Evolutionary conservation across 2,888 invertebrate genomes (phyloP).

Genomic region (Dryomyza anilis): DNA sequence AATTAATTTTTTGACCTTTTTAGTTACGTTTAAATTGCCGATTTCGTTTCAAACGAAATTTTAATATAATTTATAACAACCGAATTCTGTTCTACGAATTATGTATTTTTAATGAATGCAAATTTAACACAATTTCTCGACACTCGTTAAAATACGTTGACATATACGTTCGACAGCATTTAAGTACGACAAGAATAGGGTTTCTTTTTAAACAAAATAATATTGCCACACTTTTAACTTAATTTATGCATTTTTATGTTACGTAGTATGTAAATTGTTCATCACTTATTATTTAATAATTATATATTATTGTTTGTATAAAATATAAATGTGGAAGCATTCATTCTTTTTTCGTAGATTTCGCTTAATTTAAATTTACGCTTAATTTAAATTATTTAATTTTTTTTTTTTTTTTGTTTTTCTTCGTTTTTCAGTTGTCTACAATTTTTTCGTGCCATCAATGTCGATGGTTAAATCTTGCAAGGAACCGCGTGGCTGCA

Average conservation of each 20-base stretch:
- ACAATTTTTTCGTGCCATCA: conserved; percentile 56
- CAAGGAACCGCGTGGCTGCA: conserved; percentile 60
- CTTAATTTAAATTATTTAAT: background rate
- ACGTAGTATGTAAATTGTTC: too few relatives aligned
- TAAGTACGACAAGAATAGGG: background rate
- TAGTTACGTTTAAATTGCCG: too few relatives aligned
- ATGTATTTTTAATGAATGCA: too few relatives aligned
- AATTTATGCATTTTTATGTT: too few relatives aligned
- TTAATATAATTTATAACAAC: too few relatives aligned
- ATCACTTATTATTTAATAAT: background rate
- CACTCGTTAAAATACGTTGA: too few relatives aligned
- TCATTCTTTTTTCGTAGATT: background rate
- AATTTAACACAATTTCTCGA: too few relatives aligned
- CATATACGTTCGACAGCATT: too few relatives aligned
- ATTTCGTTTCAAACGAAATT: too few relatives aligned
- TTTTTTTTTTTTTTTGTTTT: background rate
- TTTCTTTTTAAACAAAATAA: background rate
- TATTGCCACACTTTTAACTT: background rate
- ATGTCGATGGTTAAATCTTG: conserved; percentile 57
- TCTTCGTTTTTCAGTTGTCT: conserved; percentile 29
- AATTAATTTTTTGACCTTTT: too few relatives aligned
- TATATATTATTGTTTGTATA: too few relatives aligned
- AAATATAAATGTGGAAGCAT: conserved; percentile 16
- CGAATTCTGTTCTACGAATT: too few relatives aligned
- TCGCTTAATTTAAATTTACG: background rate